Conservation (phyloP, 92 coral and sea anemone species). For the Palythoa caribaeorum region DNA sequence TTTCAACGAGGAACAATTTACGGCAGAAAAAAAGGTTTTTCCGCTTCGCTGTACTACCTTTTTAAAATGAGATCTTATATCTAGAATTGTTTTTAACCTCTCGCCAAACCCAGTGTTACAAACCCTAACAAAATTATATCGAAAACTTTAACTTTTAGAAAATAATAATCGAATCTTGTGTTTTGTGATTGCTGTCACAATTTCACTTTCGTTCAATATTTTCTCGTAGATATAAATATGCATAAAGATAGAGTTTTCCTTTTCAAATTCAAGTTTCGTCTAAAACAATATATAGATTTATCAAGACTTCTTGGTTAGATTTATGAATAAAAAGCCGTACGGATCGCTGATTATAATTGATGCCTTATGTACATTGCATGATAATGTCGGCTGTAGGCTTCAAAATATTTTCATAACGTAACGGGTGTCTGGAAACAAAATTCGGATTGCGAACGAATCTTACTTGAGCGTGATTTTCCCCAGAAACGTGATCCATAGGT, state of each 20-base stretch:
- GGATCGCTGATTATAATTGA: not conserved
- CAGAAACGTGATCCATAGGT: not conserved
- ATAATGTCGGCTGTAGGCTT: not conserved
- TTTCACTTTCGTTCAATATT: not conserved
- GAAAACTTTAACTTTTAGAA: not conserved
- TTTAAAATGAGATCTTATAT: not conserved
- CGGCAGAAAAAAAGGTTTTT: not conserved
- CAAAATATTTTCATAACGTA: constrained; percentile 29
- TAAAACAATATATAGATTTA: not conserved
- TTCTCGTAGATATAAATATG: not conserved
- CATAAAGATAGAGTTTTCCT: not conserved
- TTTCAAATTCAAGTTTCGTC: not conserved
- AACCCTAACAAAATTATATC: not conserved
- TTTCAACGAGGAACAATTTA: not conserved
- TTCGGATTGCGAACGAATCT: not conserved
- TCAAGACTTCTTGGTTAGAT: not conserved
- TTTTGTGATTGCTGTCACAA: not conserved
- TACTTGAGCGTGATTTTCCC: constrained; percentile 1
- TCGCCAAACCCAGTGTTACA: not conserved
- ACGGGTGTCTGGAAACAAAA: constrained; percentile 47
- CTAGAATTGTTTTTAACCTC: not conserved
- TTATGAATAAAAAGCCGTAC: not conserved
- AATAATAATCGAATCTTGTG: not conserved
- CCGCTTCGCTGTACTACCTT: not conserved
- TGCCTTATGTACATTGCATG: not conserved